These are phyloP conservation scores for Lordiphosa clarofinis DNA, from an alignment of 1,140 invertebrate species.

Conservation along the genomic window DNA sequence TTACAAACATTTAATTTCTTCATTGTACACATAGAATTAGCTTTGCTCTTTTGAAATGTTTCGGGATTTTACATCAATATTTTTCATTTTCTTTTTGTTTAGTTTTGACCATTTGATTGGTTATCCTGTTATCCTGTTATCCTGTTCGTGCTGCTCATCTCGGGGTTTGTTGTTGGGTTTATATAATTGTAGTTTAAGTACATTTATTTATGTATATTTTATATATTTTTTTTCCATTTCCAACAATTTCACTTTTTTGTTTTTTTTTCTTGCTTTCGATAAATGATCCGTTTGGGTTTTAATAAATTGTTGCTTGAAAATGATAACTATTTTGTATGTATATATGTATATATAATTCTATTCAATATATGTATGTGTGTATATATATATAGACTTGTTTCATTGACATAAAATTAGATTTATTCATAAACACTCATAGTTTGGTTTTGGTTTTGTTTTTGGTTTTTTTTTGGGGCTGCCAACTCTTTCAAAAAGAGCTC, in stretches of 20 bases:
- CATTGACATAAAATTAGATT: conserved; percentile 55
- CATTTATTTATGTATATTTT: conserved; percentile 12
- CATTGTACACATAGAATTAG: conserved; percentile 49
- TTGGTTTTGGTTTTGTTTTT: not conserved
- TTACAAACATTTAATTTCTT: conserved; percentile 35
- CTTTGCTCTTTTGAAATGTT: conserved; percentile 40
- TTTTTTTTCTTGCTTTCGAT: conserved; percentile 16
- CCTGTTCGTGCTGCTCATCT: too few species aligned
- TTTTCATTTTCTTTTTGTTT: too few species aligned
- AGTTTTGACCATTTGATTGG: too few species aligned
- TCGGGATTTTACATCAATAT: conserved; percentile 10
- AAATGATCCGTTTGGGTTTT: conserved; percentile 3
- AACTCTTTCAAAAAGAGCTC: conserved; percentile 18
- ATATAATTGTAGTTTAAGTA: conserved; percentile 13
- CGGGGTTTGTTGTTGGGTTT: too few species aligned
- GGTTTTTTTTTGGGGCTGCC: not conserved
- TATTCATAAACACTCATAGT: conserved; percentile 2
- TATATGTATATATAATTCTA: conserved; percentile 39
- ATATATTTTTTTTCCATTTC: too few species aligned
- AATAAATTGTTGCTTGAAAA: conserved; percentile 42
- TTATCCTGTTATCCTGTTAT: too few species aligned
- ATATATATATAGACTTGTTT: conserved; percentile 33
- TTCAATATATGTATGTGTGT: conserved; percentile 34
- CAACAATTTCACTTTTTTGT: conserved; percentile 8
- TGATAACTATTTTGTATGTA: conserved; percentile 39